Evolutionary conservation across 2,113 vertebrate species (phyloP).

Genomic region (Vicugna pacos): DNA sequence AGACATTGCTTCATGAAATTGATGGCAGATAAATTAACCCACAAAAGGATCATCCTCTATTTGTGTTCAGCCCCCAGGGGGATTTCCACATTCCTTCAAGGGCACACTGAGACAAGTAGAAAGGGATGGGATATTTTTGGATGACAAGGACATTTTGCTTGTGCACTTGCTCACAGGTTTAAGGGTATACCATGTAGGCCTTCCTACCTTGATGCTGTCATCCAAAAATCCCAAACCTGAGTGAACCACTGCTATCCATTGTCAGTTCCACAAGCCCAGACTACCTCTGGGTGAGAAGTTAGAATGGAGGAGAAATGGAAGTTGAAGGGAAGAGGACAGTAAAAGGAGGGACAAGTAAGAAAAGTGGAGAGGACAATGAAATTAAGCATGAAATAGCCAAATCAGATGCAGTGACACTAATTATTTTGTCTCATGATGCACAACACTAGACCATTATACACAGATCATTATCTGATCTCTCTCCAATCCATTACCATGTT

Average conservation of each 20-base stretch:
- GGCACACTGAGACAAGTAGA: not conserved
- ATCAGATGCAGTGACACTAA: not conserved
- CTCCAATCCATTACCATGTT: not conserved
- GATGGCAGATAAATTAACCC: not conserved
- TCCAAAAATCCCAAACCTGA: not conserved
- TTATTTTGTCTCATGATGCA: not conserved
- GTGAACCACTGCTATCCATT: not conserved
- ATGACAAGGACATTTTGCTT: not conserved
- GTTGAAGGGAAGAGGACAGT: not conserved
- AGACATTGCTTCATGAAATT: not conserved
- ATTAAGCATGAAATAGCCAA: not conserved
- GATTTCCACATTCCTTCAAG: not conserved
- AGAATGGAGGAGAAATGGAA: not conserved
- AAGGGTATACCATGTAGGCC: rapidly evolving
- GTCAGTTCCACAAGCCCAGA: not conserved
- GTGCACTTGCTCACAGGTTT: not conserved
- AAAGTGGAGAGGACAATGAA: not conserved
- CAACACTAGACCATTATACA: not conserved
- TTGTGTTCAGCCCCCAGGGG: not conserved
- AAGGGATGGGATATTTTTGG: not conserved
- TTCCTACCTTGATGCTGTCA: not conserved
- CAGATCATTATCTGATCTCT: not conserved
- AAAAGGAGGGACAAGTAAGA: not conserved
- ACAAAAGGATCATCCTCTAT: not conserved
- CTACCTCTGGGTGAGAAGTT: not conserved